phyloP scores from a whole-genome alignment of 2,888 invertebrate species.

The Capitulum mitella region DNA sequence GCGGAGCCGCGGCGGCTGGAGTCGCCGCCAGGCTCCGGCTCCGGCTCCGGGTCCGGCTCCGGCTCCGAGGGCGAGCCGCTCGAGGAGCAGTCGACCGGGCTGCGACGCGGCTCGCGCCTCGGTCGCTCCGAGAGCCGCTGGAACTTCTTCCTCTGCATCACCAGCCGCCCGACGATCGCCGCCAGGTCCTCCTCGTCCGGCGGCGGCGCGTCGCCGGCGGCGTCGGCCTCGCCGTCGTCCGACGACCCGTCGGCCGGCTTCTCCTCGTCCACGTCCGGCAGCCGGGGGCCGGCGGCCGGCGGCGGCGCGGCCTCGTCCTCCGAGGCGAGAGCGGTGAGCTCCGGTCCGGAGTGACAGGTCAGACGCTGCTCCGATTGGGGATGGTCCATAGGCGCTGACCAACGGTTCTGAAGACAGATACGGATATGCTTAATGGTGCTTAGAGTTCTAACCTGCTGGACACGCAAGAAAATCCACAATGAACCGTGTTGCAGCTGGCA shows the following conservation, averaged over 20 bases:
- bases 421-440: no score
- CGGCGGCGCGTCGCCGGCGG: background rate
- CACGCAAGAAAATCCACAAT: no score
- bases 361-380: no score
- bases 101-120: conserved; percentile 26
- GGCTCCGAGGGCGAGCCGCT: background rate
- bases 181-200: background rate
- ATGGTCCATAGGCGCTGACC: no score
- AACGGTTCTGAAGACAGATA: no score
- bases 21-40: no score
- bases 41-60: background rate
- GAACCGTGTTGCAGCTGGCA: no score
- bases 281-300: background rate
- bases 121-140: conserved; percentile 68
- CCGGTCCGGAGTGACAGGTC: no score
- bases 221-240: background rate
- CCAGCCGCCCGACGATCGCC: conserved; percentile 70
- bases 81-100: background rate
- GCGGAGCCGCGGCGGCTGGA: background rate
- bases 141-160: conserved; percentile 74
- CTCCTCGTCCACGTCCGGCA: background rate
- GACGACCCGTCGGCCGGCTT: background rate
- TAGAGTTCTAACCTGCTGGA: no score
- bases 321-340: no score
- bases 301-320: background rate